Conservation (phyloP, 2,888 invertebrate genomes). For the Hetaerina titia region DNA sequence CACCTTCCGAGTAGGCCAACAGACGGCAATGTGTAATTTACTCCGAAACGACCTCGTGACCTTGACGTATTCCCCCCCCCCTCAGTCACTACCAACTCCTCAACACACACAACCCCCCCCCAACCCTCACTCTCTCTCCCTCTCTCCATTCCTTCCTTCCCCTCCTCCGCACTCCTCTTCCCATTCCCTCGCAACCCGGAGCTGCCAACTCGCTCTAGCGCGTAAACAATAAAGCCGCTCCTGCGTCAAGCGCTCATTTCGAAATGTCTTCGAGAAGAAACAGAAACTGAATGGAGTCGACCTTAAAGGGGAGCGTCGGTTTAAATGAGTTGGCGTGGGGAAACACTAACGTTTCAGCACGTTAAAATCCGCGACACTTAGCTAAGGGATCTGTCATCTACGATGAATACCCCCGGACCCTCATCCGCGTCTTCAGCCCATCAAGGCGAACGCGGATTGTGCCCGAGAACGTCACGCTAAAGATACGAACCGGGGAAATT, state of each 20-base stretch:
- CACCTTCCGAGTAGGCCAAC: slow-evolving; percentile 41
- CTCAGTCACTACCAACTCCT: too few relatives aligned
- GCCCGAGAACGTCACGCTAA: neutral
- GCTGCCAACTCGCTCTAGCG: slow-evolving; percentile 4
- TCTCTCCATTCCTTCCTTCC: neutral
- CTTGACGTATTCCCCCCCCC: neutral
- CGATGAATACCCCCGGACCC: too few relatives aligned
- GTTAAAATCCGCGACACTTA: too few relatives aligned
- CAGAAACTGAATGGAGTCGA: slow-evolving; percentile 55
- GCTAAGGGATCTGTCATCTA: too few relatives aligned
- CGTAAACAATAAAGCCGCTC: slow-evolving; percentile 58
- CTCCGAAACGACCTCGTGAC: slow-evolving; percentile 55
- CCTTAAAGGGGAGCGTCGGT: slow-evolving; percentile 17
- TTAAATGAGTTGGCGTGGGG: neutral
- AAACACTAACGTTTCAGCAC: neutral
- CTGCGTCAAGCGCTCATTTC: slow-evolving; percentile 22
- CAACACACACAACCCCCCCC: neutral
- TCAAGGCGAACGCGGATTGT: neutral
- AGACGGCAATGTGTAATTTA: slow-evolving; percentile 49
- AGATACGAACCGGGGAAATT: neutral
- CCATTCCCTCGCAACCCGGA: neutral
- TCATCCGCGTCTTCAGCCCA: too few relatives aligned
- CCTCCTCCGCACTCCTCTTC: neutral
- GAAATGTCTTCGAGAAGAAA: slow-evolving; percentile 52
- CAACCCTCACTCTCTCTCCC: neutral